Percentiles rank a stretch among this genome's conserved stretches.
Conservation (phyloP, 2,888 invertebrate species). For the Pristionchus maxplancki region DNA sequence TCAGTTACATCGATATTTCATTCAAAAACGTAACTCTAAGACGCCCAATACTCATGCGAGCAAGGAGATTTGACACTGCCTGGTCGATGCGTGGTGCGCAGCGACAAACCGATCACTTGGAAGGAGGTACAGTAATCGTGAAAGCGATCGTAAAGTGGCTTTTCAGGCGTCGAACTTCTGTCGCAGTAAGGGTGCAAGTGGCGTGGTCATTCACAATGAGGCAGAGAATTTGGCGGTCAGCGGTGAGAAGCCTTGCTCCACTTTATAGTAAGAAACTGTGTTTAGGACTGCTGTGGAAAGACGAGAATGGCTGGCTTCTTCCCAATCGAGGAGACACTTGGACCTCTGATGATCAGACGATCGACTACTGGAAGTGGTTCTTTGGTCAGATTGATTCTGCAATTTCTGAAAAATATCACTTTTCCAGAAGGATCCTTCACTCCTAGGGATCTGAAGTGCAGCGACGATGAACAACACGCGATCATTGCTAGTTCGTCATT, state of each 20-base stretch:
- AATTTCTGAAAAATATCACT: not conserved
- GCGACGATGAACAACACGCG: not conserved
- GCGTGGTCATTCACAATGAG: not conserved
- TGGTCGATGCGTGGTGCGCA: not conserved
- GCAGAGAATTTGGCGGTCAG: not conserved
- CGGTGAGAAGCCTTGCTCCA: too few species aligned
- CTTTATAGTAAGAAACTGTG: too few species aligned
- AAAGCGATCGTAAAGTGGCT: not conserved
- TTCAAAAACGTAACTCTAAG: too few species aligned
- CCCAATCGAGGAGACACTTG: not conserved
- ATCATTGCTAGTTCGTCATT: not conserved
- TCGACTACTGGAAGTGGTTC: not conserved
- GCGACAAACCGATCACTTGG: not conserved
- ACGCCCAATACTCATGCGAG: not conserved
- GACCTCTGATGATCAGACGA: not conserved
- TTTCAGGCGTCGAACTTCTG: not conserved
- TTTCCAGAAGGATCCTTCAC: not conserved
- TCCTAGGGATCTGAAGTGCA: not conserved
- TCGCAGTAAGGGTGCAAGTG: not conserved
- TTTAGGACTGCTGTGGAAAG: not conserved
- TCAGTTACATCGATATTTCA: not conserved
- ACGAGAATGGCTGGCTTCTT: not conserved
- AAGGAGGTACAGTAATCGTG: not conserved
- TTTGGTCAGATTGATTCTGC: not conserved
- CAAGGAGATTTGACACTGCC: not conserved